phyloP scores from a whole-genome alignment of 2,113 vertebrate species.

The Camelus bactrianus region DNA sequence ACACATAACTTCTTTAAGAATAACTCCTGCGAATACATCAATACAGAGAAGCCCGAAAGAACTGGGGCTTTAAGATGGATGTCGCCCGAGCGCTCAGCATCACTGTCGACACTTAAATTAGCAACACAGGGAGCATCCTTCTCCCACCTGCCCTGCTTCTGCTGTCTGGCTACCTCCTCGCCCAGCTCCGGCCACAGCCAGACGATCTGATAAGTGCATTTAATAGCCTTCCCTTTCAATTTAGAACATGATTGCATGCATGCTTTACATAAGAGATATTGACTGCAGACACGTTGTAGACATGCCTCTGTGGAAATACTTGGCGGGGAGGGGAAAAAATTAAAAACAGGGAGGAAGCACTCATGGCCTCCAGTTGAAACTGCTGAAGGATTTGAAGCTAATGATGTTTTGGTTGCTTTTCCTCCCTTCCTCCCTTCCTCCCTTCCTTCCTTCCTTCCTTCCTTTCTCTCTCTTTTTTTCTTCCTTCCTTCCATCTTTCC shows the following conservation, averaged over 20 bases:
- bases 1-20: conserved; percentile 79
- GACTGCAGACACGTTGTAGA: conserved; percentile 43
- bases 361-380: background rate
- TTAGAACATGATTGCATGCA: conserved; percentile 10
- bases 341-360: conserved; percentile 37
- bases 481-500: background rate
- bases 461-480: background rate
- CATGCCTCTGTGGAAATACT: conserved; percentile 44
- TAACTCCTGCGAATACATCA: conserved; percentile 69
- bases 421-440: background rate
- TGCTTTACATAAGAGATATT: conserved; percentile 55
- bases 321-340: background rate
- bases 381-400: conserved; percentile 58
- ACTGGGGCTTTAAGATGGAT: conserved; percentile 76
- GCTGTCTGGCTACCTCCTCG: conserved; percentile 56
- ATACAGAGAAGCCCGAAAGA: conserved; percentile 76
- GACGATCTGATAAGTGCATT: background rate
- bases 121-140: background rate
- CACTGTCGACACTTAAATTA: conserved; percentile 75
- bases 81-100: background rate
- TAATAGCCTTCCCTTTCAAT: conserved; percentile 53
- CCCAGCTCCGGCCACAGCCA: background rate
- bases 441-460: background rate
- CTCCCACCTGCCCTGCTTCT: background rate
- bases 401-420: background rate